Conservation (phyloP, 2,113 vertebrate species). For the Stictonetta naevosa region DNA sequence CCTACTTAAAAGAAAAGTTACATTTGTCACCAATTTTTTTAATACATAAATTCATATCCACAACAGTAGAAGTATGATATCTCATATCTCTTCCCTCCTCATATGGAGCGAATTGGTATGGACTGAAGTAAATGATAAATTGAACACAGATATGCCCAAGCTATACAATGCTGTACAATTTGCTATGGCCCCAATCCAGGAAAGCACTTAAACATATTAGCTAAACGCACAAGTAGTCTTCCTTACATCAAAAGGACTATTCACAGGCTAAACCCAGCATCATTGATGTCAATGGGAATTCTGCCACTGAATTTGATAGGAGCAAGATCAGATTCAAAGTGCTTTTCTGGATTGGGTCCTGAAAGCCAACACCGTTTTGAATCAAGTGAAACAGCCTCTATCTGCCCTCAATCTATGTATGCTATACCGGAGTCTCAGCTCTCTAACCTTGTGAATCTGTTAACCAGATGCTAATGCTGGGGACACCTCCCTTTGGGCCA, state of each 20-base stretch:
- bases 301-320: slow-evolving; percentile 5
- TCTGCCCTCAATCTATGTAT: background rate
- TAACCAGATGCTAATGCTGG: background rate
- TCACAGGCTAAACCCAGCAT: background rate
- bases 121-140: background rate
- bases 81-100: background rate
- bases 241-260: slow-evolving; percentile 15
- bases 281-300: background rate
- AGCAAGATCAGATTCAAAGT: slow-evolving; percentile 22
- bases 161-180: background rate
- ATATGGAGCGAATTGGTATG: background rate
- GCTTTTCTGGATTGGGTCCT: background rate
- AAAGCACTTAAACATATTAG: slow-evolving; percentile 27
- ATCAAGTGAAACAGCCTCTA: background rate
- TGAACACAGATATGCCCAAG: background rate
- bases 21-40: background rate
- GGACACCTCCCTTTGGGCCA: background rate
- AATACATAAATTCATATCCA: background rate
- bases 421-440: background rate
- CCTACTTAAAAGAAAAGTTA: background rate
- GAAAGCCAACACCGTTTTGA: background rate
- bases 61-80: background rate
- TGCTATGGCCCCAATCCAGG: background rate
- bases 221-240: slow-evolving; percentile 18
- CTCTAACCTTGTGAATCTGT: background rate